These are phyloP conservation scores for Apantesis nais DNA, from an alignment of 2,888 invertebrate species.

Conservation along the genomic window DNA sequence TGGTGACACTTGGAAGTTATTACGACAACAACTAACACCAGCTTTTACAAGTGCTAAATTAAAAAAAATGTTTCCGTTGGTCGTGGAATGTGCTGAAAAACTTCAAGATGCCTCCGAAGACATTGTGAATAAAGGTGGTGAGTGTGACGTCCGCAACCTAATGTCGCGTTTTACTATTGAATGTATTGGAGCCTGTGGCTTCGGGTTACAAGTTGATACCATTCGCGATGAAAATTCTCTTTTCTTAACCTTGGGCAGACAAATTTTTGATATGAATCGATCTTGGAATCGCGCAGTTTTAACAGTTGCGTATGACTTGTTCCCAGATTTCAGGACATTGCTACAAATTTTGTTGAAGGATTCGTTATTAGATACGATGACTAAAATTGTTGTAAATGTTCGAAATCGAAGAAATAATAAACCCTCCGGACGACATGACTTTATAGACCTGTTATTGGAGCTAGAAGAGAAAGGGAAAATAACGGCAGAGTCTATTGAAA, in stretches of 20 bases:
- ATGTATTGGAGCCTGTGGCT: slow-evolving; percentile 68
- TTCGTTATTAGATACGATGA: slow-evolving; percentile 34
- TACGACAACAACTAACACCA: slow-evolving; percentile 69
- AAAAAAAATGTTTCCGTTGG: slow-evolving; percentile 72
- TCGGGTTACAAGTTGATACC: slow-evolving; percentile 63
- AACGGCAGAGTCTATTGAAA: slow-evolving; percentile 64
- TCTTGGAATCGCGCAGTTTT: slow-evolving; percentile 39
- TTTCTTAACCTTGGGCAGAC: slow-evolving; percentile 58
- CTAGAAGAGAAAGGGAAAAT: slow-evolving; percentile 62
- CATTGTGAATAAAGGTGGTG: slow-evolving; percentile 54
- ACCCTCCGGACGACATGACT: slow-evolving; percentile 64
- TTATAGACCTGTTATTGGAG: slow-evolving; percentile 64
- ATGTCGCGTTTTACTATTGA: slow-evolving; percentile 70
- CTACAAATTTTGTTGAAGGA: slow-evolving; percentile 38
- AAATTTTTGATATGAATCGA: slow-evolving; percentile 50
- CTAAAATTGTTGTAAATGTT: slow-evolving; percentile 54
- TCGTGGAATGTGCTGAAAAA: slow-evolving; percentile 67
- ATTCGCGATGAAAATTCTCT: slow-evolving; percentile 61
- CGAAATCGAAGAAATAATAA: slow-evolving; percentile 61
- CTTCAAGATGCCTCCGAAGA: slow-evolving; percentile 54
- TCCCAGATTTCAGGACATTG: slow-evolving; percentile 55
- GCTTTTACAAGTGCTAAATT: slow-evolving; percentile 72
- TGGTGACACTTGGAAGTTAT: slow-evolving; percentile 70
- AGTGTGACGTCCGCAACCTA: slow-evolving; percentile 59
- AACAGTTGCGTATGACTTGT: slow-evolving; percentile 53